Evolutionary conservation across 2,888 invertebrate genomes (phyloP).

Genomic region (Heliconius cydno): DNA sequence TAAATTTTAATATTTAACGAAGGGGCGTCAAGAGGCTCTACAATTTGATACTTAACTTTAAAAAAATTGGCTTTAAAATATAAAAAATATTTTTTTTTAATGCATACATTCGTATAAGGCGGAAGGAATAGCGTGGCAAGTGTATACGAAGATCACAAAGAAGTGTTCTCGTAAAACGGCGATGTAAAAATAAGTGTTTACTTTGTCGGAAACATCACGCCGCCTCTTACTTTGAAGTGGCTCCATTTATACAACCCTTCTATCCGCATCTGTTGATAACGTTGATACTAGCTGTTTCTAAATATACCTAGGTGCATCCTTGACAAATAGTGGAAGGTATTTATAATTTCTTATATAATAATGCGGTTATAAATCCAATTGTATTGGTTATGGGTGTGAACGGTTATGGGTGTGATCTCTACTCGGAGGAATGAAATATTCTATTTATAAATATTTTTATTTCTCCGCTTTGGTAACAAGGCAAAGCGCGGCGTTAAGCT

Average conservation of each 20-base stretch:
- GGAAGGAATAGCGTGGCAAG: slow-evolving; percentile 51
- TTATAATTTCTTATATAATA: neutral
- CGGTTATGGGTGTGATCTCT: no score
- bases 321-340: slow-evolving; percentile 12
- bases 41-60: slow-evolving; percentile 18
- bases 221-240: slow-evolving; percentile 74
- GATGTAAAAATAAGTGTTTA: slow-evolving; percentile 74
- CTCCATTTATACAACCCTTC: slow-evolving; percentile 77
- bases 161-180: slow-evolving; percentile 68
- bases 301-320: slow-evolving; percentile 26
- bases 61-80: slow-evolving; percentile 39
- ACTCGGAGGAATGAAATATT: neutral
- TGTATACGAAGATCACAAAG: slow-evolving; percentile 61
- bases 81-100: neutral
- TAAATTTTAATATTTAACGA: slow-evolving; percentile 20
- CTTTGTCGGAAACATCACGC: slow-evolving; percentile 68
- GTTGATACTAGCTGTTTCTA: slow-evolving; percentile 46
- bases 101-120: slow-evolving; percentile 32
- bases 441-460: neutral
- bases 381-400: no score
- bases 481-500: neutral
- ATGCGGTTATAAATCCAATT: neutral
- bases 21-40: slow-evolving; percentile 5
- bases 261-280: slow-evolving; percentile 57
- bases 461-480: neutral